Conservation (phyloP, 2,888 invertebrate genomes). For the Mythimna impura region DNA sequence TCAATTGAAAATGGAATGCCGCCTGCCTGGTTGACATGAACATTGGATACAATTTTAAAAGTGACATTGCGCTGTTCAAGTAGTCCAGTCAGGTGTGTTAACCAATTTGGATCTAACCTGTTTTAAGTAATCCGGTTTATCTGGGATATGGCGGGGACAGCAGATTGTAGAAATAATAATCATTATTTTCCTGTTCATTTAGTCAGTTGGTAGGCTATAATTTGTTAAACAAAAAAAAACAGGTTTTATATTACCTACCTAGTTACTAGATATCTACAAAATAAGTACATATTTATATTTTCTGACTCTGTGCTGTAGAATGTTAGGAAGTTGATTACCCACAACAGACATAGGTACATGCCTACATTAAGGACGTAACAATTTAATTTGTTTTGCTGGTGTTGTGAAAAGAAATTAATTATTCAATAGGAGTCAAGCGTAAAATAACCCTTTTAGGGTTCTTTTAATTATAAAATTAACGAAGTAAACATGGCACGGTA, state of each 20-base stretch:
- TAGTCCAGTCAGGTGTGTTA: not conserved
- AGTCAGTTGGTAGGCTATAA: not conserved
- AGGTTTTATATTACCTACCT: not conserved
- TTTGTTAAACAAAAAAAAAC: not conserved
- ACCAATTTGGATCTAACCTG: not conserved
- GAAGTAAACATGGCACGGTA: conserved; percentile 9
- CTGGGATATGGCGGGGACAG: not conserved
- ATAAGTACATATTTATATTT: not conserved
- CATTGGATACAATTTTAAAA: not conserved
- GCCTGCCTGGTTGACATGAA: not conserved
- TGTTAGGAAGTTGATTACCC: no score
- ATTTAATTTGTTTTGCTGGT: conserved; percentile 20
- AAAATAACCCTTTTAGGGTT: conserved; percentile 7
- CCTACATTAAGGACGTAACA: not conserved
- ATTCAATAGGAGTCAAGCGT: conserved; percentile 20
- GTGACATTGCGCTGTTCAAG: not conserved
- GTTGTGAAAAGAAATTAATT: conserved; percentile 20
- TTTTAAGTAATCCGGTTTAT: not conserved
- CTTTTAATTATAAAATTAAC: conserved; percentile 29
- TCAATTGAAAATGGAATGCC: not conserved
- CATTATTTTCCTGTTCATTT: not conserved
- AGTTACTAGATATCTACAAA: not conserved
- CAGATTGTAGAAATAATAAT: not conserved
- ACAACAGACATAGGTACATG: not conserved
- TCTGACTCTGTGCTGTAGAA: not conserved